phyloP scores from a whole-genome alignment of 2,888 invertebrate species.

The Gisinianus flammeolus region DNA sequence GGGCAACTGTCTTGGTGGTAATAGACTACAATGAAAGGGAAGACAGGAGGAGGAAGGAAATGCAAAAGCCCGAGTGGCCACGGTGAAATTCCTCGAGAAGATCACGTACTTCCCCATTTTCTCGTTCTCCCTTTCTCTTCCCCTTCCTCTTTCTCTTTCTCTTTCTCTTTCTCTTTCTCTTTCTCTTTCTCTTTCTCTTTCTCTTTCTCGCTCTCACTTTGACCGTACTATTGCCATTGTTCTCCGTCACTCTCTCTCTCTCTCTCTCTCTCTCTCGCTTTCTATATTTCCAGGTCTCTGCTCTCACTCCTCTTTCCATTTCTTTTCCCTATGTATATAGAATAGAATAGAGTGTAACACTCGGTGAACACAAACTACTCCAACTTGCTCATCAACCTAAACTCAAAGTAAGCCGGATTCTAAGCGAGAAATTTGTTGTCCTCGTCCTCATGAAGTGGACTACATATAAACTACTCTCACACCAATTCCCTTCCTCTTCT shows the following conservation, averaged over 20 bases:
- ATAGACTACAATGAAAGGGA: constrained; percentile 19
- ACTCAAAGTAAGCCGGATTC: too few relatives aligned
- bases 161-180: background rate
- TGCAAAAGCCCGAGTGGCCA: background rate
- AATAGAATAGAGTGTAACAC: too few relatives aligned
- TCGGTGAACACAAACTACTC: too few relatives aligned
- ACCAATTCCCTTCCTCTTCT: background rate
- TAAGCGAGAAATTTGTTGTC: background rate
- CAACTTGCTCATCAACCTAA: background rate
- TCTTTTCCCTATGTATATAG: background rate
- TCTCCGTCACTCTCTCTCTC: constrained; percentile 2
- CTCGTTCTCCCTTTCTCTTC: background rate
- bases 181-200: background rate
- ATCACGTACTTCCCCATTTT: constrained; percentile 20
- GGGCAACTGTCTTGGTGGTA: background rate
- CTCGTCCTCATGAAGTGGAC: background rate
- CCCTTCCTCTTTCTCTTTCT: background rate
- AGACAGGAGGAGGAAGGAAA: background rate
- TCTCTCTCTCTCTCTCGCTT: background rate
- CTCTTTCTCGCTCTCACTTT: background rate
- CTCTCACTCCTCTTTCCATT: background rate
- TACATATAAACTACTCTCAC: background rate
- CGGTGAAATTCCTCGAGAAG: constrained; percentile 13
- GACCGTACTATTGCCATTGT: background rate
- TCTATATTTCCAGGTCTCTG: background rate